Conservation (phyloP, 2,113 vertebrate species). For the Rhinichthys klamathensis region DNA sequence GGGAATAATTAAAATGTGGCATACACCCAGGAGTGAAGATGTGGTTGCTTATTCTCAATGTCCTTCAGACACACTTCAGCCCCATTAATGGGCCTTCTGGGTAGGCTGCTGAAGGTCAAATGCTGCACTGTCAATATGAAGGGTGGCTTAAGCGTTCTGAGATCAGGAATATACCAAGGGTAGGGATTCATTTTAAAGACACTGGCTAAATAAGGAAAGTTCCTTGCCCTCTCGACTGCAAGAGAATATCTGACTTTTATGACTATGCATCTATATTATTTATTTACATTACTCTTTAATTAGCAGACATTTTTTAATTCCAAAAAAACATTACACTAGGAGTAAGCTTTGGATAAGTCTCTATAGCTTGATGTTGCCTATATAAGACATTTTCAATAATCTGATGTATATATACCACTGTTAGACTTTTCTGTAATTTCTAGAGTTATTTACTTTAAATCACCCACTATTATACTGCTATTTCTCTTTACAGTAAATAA, state of each 20-base stretch:
- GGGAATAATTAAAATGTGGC: conserved; percentile 50
- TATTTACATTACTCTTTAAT: background rate
- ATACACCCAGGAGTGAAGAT: conserved; percentile 23
- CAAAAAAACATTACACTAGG: background rate
- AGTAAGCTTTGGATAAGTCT: background rate
- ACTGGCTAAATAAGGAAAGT: conserved; percentile 9
- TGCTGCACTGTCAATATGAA: conserved; percentile 41
- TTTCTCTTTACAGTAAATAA: too few species aligned
- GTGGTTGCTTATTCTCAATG: conserved; percentile 26
- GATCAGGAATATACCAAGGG: conserved; percentile 28
- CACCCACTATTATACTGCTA: too few species aligned
- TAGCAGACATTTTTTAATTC: background rate
- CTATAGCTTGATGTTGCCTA: background rate
- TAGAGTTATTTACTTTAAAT: too few species aligned
- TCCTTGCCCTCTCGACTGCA: background rate
- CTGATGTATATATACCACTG: background rate
- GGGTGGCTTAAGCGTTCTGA: conserved; percentile 23
- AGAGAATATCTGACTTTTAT: background rate
- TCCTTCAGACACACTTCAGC: conserved; percentile 35
- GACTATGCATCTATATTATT: background rate
- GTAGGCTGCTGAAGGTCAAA: conserved; percentile 38
- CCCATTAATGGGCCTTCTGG: conserved; percentile 42
- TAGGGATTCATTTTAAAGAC: background rate
- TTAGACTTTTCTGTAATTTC: too few species aligned
- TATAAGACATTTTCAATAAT: background rate